These are phyloP conservation scores for Matsumurasca onukii DNA, from an alignment of 1,140 invertebrate genomes.

Conservation along the genomic window DNA sequence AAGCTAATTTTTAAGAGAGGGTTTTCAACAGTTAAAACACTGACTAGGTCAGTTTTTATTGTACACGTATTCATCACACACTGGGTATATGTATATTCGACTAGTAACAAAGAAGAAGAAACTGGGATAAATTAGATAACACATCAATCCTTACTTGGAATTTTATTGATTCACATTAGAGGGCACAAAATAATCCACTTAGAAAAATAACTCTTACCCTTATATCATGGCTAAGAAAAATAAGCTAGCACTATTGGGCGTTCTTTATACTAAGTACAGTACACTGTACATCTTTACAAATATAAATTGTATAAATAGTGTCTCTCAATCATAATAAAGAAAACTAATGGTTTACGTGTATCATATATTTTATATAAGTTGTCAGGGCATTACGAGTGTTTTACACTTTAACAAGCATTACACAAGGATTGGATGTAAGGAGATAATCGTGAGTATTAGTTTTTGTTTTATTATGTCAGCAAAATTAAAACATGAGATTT, in stretches of 20 bases:
- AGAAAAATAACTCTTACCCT: slow-evolving; percentile 24
- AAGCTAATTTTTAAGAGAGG: too few species aligned
- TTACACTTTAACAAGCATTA: background rate
- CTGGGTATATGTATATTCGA: too few species aligned
- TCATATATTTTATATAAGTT: background rate
- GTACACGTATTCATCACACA: too few species aligned
- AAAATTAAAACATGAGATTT: background rate
- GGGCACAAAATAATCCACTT: slow-evolving; percentile 20
- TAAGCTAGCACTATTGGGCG: slow-evolving; percentile 2
- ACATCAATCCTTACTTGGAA: background rate
- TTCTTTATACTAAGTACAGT: background rate
- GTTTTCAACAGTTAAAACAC: too few species aligned
- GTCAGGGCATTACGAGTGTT: background rate
- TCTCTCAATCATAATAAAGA: background rate
- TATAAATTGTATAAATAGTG: slow-evolving; percentile 25
- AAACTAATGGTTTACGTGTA: too few species aligned
- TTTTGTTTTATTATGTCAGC: background rate
- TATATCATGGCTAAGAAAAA: background rate
- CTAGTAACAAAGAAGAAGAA: too few species aligned
- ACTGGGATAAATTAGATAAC: too few species aligned
- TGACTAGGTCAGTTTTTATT: too few species aligned
- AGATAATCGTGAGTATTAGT: background rate
- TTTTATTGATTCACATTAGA: slow-evolving; percentile 16
- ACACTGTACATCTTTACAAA: slow-evolving; percentile 23
- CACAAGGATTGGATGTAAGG: background rate